Evolutionary conservation across 2,113 vertebrate species (phyloP).

Genomic region (Gopherus evgoodei): DNA sequence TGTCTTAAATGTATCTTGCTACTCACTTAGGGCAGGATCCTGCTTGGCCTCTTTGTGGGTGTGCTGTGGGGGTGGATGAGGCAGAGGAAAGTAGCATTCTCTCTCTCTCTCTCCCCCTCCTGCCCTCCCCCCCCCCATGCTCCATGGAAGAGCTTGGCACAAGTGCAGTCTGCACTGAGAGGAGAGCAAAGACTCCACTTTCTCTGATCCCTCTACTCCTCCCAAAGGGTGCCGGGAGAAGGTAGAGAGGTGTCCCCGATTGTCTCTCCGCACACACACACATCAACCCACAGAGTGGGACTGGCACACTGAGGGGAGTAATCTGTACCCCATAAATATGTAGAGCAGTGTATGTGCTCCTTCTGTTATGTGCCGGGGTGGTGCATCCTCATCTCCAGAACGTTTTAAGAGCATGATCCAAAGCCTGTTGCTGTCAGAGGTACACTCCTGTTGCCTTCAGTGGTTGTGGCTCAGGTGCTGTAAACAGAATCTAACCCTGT

Average conservation of each 20-base stretch:
- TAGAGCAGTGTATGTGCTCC: background rate
- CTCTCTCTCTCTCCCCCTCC: background rate
- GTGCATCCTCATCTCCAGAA: background rate
- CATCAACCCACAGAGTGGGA: background rate
- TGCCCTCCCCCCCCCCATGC: too few relatives aligned
- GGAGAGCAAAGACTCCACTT: background rate
- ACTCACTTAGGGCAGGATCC: background rate
- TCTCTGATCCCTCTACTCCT: background rate
- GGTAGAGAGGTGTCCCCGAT: background rate
- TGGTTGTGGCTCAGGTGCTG: background rate
- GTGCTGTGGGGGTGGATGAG: background rate
- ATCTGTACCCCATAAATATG: background rate
- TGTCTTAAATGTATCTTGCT: background rate
- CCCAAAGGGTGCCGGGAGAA: background rate
- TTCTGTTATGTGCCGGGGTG: fast-evolving
- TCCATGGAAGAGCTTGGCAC: background rate
- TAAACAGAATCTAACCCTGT: background rate
- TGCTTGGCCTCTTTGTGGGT: slow-evolving; percentile 1
- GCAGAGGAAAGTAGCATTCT: background rate
- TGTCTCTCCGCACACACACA: fast-evolving
- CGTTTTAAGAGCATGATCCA: background rate
- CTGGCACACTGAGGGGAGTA: background rate
- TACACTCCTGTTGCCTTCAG: background rate
- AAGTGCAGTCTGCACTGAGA: background rate
- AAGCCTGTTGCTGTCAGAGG: background rate